Percentiles rank a stretch among this genome's conserved stretches.
phyloP scores from a whole-genome alignment of 2,113 vertebrate species.

The Dascyllus trimaculatus region DNA sequence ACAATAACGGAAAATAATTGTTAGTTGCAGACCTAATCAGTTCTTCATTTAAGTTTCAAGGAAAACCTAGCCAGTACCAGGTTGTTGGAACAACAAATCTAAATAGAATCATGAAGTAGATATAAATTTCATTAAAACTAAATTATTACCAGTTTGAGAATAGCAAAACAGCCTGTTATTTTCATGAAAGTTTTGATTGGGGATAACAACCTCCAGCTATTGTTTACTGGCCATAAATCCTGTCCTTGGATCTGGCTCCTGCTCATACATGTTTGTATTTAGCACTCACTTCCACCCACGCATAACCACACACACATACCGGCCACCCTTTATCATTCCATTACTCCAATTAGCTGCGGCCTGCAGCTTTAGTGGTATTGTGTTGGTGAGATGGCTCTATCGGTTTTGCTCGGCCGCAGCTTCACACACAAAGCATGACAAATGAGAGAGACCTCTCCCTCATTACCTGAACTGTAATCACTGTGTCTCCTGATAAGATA shows the following conservation, averaged over 20 bases:
- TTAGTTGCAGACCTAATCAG: too few relatives aligned
- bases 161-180: constrained; percentile 19
- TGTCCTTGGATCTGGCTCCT: background rate
- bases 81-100: rapidly evolving
- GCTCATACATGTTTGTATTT: constrained; percentile 22
- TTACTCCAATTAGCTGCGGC: constrained; percentile 48
- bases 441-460: constrained; percentile 62
- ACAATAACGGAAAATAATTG: too few relatives aligned
- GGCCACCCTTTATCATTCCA: constrained; percentile 39
- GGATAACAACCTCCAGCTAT: background rate
- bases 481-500: constrained; percentile 66
- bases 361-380: constrained; percentile 46
- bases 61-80: background rate
- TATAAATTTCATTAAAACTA: background rate
- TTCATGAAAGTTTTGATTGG: background rate
- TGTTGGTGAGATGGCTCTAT: constrained; percentile 48
- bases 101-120: background rate
- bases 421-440: constrained; percentile 66
- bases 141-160: background rate
- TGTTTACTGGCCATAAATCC: constrained; percentile 7
- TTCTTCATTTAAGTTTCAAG: background rate
- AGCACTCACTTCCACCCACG: constrained; percentile 5
- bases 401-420: constrained; percentile 53
- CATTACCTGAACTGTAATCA: constrained; percentile 77
- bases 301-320: constrained; percentile 19